Conservation (phyloP, 2,113 vertebrate genomes). For the Isichthys henryi region DNA sequence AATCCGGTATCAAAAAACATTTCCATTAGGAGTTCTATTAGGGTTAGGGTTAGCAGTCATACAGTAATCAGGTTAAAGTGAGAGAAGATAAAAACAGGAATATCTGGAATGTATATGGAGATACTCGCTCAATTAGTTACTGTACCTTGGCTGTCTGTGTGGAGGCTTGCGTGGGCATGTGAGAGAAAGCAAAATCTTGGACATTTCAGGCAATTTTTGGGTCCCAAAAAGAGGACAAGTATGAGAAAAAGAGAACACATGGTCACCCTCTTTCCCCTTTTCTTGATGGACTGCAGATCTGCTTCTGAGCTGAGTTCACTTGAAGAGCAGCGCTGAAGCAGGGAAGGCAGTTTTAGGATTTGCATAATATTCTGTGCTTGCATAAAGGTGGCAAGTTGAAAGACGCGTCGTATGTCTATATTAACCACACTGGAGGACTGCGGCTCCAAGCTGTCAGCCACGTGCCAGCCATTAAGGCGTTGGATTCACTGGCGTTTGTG, state of each 20-base stretch:
- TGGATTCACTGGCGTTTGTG: background rate
- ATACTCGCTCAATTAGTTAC: background rate
- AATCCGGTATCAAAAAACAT: background rate
- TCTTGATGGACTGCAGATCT: background rate
- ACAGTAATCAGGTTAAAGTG: background rate
- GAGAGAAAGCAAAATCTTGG: background rate
- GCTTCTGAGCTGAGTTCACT: background rate
- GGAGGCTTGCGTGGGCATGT: background rate
- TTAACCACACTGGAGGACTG: background rate
- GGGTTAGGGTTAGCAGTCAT: background rate
- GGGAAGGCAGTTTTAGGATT: background rate
- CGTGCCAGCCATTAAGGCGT: background rate
- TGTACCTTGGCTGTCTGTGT: background rate
- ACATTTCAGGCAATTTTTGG: background rate
- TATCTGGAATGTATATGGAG: background rate
- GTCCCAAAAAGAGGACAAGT: background rate
- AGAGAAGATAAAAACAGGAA: background rate
- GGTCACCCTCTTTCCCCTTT: background rate
- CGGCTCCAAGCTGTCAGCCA: background rate
- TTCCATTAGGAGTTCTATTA: background rate
- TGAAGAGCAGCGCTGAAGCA: background rate
- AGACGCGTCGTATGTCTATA: background rate
- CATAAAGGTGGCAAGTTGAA: background rate
- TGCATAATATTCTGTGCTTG: background rate
- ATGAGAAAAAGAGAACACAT: background rate